Percentiles rank a stretch among this genome's conserved stretches.
These are phyloP conservation scores for Helicoverpa zea DNA, from an alignment of 1,140 invertebrate species.

Conservation along the genomic window DNA sequence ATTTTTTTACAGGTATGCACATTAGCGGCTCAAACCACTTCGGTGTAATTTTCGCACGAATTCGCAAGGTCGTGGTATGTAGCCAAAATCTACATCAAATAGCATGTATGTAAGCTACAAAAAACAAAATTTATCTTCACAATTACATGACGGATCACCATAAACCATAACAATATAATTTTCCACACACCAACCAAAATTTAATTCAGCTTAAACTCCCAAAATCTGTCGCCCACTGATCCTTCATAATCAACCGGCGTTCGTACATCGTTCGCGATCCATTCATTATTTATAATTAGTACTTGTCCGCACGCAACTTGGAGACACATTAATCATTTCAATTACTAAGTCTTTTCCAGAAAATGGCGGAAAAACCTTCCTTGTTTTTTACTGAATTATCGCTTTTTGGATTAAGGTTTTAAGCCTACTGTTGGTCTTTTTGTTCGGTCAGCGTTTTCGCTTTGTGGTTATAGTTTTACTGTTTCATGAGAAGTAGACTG, in stretches of 20 bases:
- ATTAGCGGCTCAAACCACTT: too few relatives aligned
- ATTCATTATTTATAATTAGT: constrained; percentile 52
- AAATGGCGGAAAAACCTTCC: constrained; percentile 24
- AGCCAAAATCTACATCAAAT: too few relatives aligned
- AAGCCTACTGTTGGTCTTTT: background rate
- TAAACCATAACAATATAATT: too few relatives aligned
- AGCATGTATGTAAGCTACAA: too few relatives aligned
- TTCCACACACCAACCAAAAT: background rate
- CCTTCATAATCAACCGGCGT: constrained; percentile 20
- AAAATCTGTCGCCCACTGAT: constrained; percentile 21
- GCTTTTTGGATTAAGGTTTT: constrained; percentile 30
- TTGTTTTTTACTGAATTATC: constrained; percentile 3
- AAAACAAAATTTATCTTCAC: too few relatives aligned
- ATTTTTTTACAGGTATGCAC: too few relatives aligned
- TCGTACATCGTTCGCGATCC: constrained; percentile 29
- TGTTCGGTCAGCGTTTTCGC: background rate
- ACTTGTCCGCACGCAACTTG: constrained; percentile 22
- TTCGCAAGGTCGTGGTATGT: too few relatives aligned
- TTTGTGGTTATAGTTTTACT: background rate
- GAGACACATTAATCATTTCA: constrained; percentile 46
- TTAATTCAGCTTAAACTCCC: background rate
- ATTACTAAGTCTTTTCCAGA: constrained; percentile 37
- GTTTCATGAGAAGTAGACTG: background rate
- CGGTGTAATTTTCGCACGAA: too few relatives aligned
- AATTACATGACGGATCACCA: too few relatives aligned